These are phyloP conservation scores for Pogona vitticeps DNA, from an alignment of 2,113 vertebrate genomes.

Conservation along the genomic window DNA sequence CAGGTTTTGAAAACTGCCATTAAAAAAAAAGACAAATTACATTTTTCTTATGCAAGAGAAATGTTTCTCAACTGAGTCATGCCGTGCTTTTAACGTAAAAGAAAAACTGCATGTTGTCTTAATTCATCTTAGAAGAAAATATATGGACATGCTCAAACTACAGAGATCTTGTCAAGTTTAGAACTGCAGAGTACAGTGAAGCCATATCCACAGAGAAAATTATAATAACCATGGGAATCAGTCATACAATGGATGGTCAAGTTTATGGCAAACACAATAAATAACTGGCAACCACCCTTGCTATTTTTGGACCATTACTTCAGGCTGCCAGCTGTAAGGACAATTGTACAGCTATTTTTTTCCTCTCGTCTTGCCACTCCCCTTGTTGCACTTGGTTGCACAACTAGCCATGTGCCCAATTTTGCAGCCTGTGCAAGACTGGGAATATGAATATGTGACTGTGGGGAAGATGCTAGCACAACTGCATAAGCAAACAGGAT, in stretches of 20 bases:
- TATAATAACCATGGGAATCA: neutral
- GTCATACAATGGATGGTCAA: neutral
- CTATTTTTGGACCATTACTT: neutral
- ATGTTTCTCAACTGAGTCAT: neutral
- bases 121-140: neutral
- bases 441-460: too few species aligned
- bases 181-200: neutral
- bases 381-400: too few species aligned
- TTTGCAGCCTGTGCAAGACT: too few species aligned
- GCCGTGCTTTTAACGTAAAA: neutral
- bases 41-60: neutral
- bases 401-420: neutral
- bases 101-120: neutral
- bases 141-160: neutral
- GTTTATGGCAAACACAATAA: neutral
- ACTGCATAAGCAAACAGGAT: too few species aligned
- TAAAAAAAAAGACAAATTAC: neutral
- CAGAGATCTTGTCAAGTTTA: too few species aligned
- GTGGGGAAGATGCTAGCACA: too few species aligned
- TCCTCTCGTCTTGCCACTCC: neutral
- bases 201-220: neutral
- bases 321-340: too few species aligned
- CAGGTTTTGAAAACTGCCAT: slow-evolving; percentile 40
- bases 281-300: too few species aligned
- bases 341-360: too few species aligned